Base-by-base conservation (phyloP, 2,797 vertebrate genomes). In the Serranus cabrilla region DNA sequence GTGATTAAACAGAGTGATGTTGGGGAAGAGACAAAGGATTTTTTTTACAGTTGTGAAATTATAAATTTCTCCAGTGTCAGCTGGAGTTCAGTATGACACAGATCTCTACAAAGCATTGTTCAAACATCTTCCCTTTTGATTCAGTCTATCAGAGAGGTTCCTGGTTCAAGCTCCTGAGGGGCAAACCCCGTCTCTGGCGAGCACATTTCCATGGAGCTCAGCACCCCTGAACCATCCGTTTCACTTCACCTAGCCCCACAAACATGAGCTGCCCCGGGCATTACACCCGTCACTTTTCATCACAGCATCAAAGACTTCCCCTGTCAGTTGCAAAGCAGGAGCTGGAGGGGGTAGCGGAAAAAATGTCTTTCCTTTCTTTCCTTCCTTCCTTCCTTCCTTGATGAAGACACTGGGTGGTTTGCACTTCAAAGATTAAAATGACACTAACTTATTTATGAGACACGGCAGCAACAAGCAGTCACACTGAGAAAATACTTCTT, bases 271-370 rank as follows among this genome's bases (percentile, higher is more conserved):
- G 85, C 88, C 76, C 61, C 49, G 42, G 85, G 89, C 88, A 71
- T 50, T 49, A 69, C 65, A 82, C 75, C 80, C 50, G 47, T 90
- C 93, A 87, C 77, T 89, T 93, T 79, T 83, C 88, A 92, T 93
- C 89, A 84, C 62, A 62, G 66, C 88, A 89, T 93, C 91, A 91
- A 86, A 91, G 83, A 72, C 83, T 81, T 86, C 47, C 47, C 63
- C 65, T 74, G 81, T 78, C 83, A 73, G 70, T 51, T 62, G 64
- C 46, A 63, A 50, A 75, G 40, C 31, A 66, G 23, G 45, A 78
- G 83, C 78, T 80, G 58, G 67, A 74, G 56, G 81, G 58, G 59
- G 40, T 54, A 14, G 62, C 46, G 50, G 61, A 70, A 89, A 89
- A 78, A 37, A 46, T 65, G 57, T 57, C 59, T 62, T 70, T 12